These are phyloP conservation scores for Xerus inauris DNA, from an alignment of 2,113 vertebrate species.

Conservation along the genomic window DNA sequence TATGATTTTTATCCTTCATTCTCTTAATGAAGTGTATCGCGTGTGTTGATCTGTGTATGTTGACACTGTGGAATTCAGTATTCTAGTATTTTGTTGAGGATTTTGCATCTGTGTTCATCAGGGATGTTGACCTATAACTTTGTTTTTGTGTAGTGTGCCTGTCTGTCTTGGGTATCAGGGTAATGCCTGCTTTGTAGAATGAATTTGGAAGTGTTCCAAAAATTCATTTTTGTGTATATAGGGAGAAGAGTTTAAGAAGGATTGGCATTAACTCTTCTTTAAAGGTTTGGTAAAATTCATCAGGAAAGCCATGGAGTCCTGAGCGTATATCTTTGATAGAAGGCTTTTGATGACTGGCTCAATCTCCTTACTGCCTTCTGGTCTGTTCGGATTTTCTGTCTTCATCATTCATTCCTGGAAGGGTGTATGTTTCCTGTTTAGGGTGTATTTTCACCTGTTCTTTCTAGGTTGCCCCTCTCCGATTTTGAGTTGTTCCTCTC, in stretches of 20 bases:
- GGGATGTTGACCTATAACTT: neutral
- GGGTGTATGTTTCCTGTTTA: no score
- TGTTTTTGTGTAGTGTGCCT: neutral
- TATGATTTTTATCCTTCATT: no score
- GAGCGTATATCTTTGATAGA: neutral
- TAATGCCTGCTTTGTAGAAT: neutral
- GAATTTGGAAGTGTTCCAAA: neutral
- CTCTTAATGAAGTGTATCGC: no score
- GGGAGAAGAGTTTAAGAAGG: neutral
- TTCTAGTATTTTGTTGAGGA: no score
- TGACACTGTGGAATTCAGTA: no score
- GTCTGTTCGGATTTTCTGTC: neutral
- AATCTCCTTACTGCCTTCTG: no score
- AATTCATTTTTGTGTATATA: neutral
- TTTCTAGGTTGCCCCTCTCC: no score
- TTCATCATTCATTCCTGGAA: no score
- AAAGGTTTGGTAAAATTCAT: neutral
- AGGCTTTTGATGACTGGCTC: no score
- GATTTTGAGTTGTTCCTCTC: accelerated
- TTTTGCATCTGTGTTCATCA: no score
- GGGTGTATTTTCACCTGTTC: no score
- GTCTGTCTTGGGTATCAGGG: neutral
- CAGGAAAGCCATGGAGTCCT: neutral
- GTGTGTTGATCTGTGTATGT: no score
- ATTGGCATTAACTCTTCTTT: neutral